Conservation (phyloP, 2,797 vertebrate genomes). For the Xenops minutus region DNA sequence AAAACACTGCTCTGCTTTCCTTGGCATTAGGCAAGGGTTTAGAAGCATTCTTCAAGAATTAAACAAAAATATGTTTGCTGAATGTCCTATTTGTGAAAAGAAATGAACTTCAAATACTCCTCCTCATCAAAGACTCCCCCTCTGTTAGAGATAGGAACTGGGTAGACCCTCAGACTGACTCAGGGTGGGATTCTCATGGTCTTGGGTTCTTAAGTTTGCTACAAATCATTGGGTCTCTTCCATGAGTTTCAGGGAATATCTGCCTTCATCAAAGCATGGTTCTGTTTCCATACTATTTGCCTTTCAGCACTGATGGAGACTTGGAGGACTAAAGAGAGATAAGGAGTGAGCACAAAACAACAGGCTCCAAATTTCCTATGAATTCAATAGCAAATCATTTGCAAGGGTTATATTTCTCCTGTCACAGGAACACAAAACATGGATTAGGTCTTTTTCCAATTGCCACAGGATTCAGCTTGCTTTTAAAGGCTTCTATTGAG, state of each 20-base stretch:
- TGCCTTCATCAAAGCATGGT: fast-evolving
- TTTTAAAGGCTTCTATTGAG: background rate
- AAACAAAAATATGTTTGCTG: background rate
- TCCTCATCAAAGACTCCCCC: background rate
- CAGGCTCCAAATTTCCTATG: background rate
- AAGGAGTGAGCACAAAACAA: background rate
- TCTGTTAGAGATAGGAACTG: background rate
- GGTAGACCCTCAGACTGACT: background rate
- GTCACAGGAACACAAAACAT: background rate
- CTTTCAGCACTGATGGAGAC: background rate
- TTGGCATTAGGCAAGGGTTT: background rate
- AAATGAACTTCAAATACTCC: background rate
- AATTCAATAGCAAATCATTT: background rate
- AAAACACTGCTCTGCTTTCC: constrained; percentile 1
- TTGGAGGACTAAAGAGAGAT: fast-evolving
- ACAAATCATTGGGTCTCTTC: background rate
- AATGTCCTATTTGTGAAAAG: background rate
- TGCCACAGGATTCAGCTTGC: background rate
- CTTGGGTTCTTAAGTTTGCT: background rate
- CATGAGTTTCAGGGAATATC: background rate
- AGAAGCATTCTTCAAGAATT: background rate
- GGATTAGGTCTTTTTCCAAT: background rate
- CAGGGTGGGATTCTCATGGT: background rate
- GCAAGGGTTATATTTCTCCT: background rate
- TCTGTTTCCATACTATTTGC: background rate